These are phyloP conservation scores for Standfussiana lucernea DNA, from an alignment of 2,888 invertebrate genomes.

Conservation along the genomic window DNA sequence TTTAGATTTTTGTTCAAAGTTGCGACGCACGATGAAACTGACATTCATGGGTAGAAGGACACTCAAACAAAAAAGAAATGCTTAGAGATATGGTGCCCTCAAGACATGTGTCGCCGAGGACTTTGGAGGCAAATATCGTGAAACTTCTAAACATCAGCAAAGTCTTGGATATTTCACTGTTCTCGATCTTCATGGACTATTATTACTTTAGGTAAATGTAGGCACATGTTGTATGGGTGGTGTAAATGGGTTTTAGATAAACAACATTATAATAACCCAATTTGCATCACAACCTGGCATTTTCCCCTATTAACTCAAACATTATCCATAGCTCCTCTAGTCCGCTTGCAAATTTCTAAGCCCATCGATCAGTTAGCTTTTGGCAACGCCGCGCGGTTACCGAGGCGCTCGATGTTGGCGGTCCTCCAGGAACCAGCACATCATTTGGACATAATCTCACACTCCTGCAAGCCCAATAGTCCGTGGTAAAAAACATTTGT, in stretches of 20 bases:
- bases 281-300: conserved; percentile 29
- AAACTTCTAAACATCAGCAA: background rate
- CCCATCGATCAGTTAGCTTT: conserved; percentile 79
- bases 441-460: conserved; percentile 77
- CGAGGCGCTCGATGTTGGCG: conserved; percentile 76
- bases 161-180: background rate
- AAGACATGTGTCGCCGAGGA: background rate
- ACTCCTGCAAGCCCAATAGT: conserved; percentile 74
- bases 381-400: conserved; percentile 75
- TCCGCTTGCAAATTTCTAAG: conserved; percentile 75
- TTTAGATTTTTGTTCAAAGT: background rate
- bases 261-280: background rate
- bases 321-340: conserved; percentile 61
- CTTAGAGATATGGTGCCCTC: background rate
- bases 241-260: background rate
- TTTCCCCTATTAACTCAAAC: conserved; percentile 43
- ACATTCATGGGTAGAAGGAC: background rate
- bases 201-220: too few species aligned
- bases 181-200: too few species aligned
- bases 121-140: background rate
- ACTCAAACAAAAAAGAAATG: background rate
- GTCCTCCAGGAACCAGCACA: conserved; percentile 74
- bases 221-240: too few species aligned
- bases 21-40: background rate
- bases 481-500: conserved; percentile 72